These are phyloP conservation scores for Cydia strobilella DNA, from an alignment of 1,140 invertebrate genomes.

Conservation along the genomic window DNA sequence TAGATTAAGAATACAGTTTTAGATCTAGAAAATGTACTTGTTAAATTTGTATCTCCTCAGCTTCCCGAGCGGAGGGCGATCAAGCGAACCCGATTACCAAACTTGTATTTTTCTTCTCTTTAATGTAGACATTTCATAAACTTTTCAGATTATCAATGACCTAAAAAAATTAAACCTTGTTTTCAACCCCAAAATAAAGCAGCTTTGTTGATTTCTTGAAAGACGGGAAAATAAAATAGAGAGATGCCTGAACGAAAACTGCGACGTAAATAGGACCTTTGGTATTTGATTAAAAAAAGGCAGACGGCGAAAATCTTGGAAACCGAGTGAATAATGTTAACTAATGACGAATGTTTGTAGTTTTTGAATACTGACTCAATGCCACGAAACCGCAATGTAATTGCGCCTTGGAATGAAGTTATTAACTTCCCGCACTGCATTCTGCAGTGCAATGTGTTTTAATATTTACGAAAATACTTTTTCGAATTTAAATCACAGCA, in stretches of 20 bases:
- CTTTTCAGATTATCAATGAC: no score
- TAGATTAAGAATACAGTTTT: no score
- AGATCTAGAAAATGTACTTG: no score
- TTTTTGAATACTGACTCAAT: constrained; percentile 18
- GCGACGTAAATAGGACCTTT: background rate
- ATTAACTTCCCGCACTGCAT: constrained; percentile 19
- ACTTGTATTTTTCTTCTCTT: no score
- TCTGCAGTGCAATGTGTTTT: constrained; percentile 6
- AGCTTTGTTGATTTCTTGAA: background rate
- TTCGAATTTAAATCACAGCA: background rate
- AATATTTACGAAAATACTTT: constrained; percentile 1
- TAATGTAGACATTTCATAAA: no score
- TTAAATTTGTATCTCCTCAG: no score
- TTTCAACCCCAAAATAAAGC: no score
- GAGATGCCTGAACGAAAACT: background rate
- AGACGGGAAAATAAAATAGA: background rate
- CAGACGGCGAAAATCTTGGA: constrained; percentile 24
- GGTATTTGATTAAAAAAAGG: constrained; percentile 29
- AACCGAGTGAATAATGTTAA: constrained; percentile 28
- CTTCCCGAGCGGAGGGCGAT: no score
- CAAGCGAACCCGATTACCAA: no score
- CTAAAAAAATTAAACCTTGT: no score
- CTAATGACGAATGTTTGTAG: constrained; percentile 23
- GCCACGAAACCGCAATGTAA: constrained; percentile 25
- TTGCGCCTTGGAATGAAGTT: constrained; percentile 30